Conservation (phyloP, 2,797 vertebrate genomes). For the Mormyrus proboscirostris region DNA sequence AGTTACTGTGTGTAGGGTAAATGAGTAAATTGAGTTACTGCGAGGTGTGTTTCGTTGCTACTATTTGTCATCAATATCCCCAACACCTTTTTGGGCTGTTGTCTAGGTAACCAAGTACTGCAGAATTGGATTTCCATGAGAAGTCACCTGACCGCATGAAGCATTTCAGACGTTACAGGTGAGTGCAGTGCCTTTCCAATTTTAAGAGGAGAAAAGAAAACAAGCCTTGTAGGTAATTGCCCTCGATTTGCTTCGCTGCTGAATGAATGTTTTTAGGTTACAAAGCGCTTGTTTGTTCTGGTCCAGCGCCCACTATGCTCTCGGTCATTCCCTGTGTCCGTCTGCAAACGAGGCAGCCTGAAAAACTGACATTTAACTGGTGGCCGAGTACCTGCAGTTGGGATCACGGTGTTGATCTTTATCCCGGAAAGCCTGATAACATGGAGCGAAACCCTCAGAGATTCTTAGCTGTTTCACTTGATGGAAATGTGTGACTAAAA, state of each 20-base stretch:
- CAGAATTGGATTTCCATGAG: not conserved
- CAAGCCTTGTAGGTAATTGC: not conserved
- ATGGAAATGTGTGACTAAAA: not conserved
- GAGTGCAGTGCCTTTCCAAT: not conserved
- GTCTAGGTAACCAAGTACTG: not conserved
- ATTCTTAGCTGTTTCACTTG: not conserved
- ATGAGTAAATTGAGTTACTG: not conserved
- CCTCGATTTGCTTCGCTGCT: not conserved
- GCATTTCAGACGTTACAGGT: not conserved
- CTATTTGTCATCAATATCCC: not conserved
- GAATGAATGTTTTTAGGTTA: not conserved
- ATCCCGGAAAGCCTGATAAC: not conserved
- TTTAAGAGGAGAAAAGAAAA: not conserved
- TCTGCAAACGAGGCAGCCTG: not conserved
- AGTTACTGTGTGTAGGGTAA: not conserved
- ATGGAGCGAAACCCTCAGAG: not conserved
- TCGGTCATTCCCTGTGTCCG: not conserved
- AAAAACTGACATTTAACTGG: not conserved
- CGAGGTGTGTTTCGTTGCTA: not conserved
- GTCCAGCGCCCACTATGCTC: not conserved
- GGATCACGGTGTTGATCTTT: not conserved
- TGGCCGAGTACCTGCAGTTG: not conserved
- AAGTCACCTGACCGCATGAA: not conserved
- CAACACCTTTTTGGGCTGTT: not conserved
- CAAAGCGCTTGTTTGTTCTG: not conserved